Base-by-base conservation (phyloP, 1,140 invertebrate genomes). In the Cardiocondyla obscurior region DNA sequence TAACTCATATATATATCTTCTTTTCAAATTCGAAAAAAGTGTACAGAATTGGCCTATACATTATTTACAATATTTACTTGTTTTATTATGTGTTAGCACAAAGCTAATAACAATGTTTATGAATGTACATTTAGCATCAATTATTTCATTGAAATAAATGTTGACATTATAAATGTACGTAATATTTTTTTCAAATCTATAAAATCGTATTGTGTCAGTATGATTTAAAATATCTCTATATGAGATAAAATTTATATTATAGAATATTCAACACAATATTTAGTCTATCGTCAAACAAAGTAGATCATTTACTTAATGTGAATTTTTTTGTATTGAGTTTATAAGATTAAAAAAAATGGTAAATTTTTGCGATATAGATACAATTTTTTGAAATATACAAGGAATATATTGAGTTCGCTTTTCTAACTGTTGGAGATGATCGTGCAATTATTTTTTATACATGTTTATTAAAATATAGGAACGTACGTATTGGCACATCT, bases 51-150 rank as follows among this genome's bases (percentile, higher is more conserved):
- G 2, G n/a, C 49, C 64, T 87, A 33, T 81, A 85, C 22, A 85
- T n/a, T 83, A 87, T 88, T 82, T 85, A 87, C 85, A 88, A 69
- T 19, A 74, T n/a, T n/a, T n/a, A 72, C 28, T 72, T 58, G 36
- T 49, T 62, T 67, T n/a, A 57, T 76, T 46, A 69, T 69, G 22
- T 84, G 49, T 58, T 65, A 51, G 33, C 22, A 69, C 62, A 42
- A 53, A 49, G 33, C 62, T 67, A 53, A 55, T 53, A 30, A 65
- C 22, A 74, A 46, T 65, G 22, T 39, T 62, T 64, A 39, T n/a
- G 44, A 33, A 46, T 70, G 44, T 25, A 81, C 46, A 77, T 53
- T 28, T 64, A 53, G 28, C 7, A 5, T 76, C 22, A 22, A 42
- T 74, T 22, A 76, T 0, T 57, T 0, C 64, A 28, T 58, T 2